These are phyloP conservation scores for Meandrusa payeni DNA, from an alignment of 2,888 invertebrate genomes.

Conservation along the genomic window DNA sequence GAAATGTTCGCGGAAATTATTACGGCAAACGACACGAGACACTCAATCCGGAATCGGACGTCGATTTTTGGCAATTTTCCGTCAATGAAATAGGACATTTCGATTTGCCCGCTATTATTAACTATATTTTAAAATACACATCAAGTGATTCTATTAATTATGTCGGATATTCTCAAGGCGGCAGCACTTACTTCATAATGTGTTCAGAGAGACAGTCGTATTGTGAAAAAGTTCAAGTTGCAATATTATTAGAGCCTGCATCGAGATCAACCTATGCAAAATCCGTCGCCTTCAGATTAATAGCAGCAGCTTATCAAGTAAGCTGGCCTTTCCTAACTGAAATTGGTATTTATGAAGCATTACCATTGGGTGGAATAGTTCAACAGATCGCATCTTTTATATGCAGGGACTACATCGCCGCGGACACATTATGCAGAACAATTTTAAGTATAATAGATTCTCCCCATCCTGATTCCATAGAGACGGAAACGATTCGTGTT, in stretches of 20 bases:
- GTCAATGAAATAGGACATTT: constrained; percentile 87
- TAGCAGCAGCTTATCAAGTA: constrained; percentile 3
- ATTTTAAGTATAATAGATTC: constrained; percentile 28
- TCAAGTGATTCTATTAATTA: constrained; percentile 80
- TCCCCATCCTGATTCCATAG: constrained; percentile 34
- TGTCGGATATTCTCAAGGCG: constrained; percentile 88
- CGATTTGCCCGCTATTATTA: constrained; percentile 88
- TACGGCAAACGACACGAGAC: constrained; percentile 84
- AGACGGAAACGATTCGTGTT: constrained; percentile 28
- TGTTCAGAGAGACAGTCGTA: constrained; percentile 79
- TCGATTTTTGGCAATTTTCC: constrained; percentile 81
- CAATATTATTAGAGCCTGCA: constrained; percentile 82
- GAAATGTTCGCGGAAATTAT: constrained; percentile 64
- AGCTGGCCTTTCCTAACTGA: constrained; percentile 12
- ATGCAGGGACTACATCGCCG: constrained; percentile 3
- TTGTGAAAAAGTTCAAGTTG: constrained; percentile 78
- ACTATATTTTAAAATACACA: constrained; percentile 80
- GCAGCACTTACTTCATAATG: constrained; percentile 82
- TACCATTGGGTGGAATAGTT: constrained; percentile 12
- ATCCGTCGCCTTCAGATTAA: constrained; percentile 34
- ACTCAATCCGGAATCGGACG: constrained; percentile 56
- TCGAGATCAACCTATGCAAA: constrained; percentile 74
- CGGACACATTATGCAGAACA: constrained; percentile 20
- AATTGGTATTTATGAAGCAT: constrained; percentile 16
- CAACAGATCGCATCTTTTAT: constrained; percentile 9